Percentiles rank a stretch among this genome's conserved stretches.
Evolutionary conservation across 2,888 invertebrate species (phyloP).

Genomic region (Dynastes grantii): DNA sequence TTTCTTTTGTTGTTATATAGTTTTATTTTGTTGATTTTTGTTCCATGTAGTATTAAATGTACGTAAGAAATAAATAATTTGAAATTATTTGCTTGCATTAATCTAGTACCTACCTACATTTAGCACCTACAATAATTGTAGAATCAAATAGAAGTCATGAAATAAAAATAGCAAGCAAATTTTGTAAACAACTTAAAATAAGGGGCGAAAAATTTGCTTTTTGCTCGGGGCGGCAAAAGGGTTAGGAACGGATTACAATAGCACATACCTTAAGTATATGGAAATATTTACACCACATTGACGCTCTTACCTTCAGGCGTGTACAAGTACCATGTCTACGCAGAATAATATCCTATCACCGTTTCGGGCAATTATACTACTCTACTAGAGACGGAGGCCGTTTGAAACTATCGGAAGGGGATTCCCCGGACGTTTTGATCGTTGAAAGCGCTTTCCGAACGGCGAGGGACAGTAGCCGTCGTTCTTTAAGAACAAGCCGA

Average conservation of each 20-base stretch:
- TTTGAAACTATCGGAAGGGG: conserved; percentile 32
- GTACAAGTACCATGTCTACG: not conserved
- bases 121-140: too few species aligned
- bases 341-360: conserved; percentile 3
- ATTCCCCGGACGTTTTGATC: conserved; percentile 49
- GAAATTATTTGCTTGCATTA: too few species aligned
- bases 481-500: conserved; percentile 63
- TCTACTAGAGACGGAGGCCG: not conserved
- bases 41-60: too few species aligned
- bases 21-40: too few species aligned
- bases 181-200: too few species aligned
- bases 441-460: conserved; percentile 50
- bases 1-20: too few species aligned
- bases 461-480: conserved; percentile 53
- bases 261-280: conserved; percentile 6
- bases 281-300: conserved; percentile 43
- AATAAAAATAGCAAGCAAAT: too few species aligned
- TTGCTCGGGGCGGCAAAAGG: too few species aligned
- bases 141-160: too few species aligned
- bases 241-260: conserved; percentile 4
- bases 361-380: conserved; percentile 25
- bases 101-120: too few species aligned
- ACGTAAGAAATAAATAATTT: too few species aligned
- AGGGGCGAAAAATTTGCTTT: too few species aligned
- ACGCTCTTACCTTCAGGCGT: not conserved